Evolutionary conservation across 2,113 vertebrate genomes (phyloP).

Genomic region (Sakesphorus luctuosus): DNA sequence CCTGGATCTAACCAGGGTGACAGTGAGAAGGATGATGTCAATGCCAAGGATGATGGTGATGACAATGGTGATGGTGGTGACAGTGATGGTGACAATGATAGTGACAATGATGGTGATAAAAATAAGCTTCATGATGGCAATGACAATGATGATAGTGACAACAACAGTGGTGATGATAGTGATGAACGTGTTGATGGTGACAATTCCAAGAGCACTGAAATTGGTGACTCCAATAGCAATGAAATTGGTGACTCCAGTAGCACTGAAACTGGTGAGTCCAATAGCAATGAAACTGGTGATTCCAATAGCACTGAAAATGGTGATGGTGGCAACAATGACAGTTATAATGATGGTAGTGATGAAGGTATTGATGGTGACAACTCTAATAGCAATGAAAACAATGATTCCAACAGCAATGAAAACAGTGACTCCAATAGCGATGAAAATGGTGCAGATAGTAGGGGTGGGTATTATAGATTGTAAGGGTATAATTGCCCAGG

Average conservation of each 20-base stretch:
- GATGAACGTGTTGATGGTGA: neutral
- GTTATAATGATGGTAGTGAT: neutral
- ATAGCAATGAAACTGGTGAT: no score
- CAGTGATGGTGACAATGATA: neutral
- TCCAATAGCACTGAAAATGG: neutral
- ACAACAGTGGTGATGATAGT: fast-evolving
- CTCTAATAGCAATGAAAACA: neutral
- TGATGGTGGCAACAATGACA: fast-evolving
- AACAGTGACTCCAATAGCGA: neutral
- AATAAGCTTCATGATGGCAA: no score
- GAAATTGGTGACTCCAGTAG: neutral
- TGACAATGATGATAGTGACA: fast-evolving
- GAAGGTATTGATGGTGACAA: neutral
- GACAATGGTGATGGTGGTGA: neutral
- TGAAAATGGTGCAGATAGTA: neutral
- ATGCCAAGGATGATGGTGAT: fast-evolving
- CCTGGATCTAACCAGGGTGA: neutral
- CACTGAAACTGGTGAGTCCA: neutral
- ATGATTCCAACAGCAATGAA: neutral
- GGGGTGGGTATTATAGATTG: neutral
- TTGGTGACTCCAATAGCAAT: neutral
- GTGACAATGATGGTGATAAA: no score
- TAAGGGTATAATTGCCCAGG: neutral
- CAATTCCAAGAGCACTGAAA: no score
- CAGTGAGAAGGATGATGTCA: neutral